Conservation (phyloP, 2,113 vertebrate species). For the Apus apus region DNA sequence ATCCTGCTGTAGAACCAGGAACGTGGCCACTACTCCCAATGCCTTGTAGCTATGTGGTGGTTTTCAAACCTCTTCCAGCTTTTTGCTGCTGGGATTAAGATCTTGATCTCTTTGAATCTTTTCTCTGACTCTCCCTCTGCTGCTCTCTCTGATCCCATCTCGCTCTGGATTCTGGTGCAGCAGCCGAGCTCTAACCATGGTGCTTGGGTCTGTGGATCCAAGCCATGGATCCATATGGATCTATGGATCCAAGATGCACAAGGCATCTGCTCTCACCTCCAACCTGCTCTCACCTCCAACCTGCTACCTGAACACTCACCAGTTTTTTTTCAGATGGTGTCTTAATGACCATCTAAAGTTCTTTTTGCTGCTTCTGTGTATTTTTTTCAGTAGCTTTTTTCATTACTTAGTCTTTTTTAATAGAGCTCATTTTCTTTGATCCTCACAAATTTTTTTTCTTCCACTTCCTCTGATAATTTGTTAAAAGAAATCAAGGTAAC, state of each 20-base stretch:
- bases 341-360: not conserved
- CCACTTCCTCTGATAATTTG: constrained; percentile 29
- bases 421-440: constrained; percentile 38
- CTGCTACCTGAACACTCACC: not conserved
- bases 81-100: not conserved
- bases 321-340: not conserved
- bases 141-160: not conserved
- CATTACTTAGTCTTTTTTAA: constrained; percentile 55
- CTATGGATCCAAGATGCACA: not conserved
- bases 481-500: not conserved
- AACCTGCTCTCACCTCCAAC: not conserved
- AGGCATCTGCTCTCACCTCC: not conserved
- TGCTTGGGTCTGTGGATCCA: too few species aligned
- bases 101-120: not conserved
- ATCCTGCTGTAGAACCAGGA: not conserved
- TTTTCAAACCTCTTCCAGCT: not conserved
- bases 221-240: not conserved
- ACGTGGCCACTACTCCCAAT: fast-evolving
- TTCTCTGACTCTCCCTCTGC: not conserved
- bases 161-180: fast-evolving
- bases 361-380: not conserved
- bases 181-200: not conserved
- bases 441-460: constrained; percentile 18
- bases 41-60: fast-evolving
- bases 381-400: constrained; percentile 27